These are phyloP conservation scores for Ariopsis seemanni DNA, from an alignment of 2,113 vertebrate species.

Conservation along the genomic window DNA sequence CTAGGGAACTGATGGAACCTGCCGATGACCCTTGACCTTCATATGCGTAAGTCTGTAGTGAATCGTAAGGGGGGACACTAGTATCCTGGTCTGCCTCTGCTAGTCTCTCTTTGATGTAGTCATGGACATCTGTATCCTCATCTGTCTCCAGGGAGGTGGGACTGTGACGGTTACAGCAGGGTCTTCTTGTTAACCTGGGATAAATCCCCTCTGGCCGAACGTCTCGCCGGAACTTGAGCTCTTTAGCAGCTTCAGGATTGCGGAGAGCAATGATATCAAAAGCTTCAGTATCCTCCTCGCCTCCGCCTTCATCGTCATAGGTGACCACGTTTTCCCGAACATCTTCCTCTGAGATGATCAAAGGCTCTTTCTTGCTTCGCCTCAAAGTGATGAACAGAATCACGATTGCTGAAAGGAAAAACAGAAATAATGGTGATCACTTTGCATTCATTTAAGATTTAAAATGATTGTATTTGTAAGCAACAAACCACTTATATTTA, in stretches of 20 bases:
- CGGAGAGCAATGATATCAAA: constrained; percentile 87
- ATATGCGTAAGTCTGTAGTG: constrained; percentile 86
- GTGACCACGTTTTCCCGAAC: constrained; percentile 86
- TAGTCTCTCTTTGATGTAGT: constrained; percentile 83
- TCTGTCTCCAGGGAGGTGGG: constrained; percentile 69
- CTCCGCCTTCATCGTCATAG: constrained; percentile 93
- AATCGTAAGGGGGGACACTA: constrained; percentile 84
- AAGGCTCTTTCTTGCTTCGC: constrained; percentile 82
- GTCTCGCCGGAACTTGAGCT: constrained; percentile 88
- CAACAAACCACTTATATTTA: not conserved
- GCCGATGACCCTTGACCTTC: constrained; percentile 82
- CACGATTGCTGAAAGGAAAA: constrained; percentile 74
- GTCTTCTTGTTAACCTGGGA: constrained; percentile 65
- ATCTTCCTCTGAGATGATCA: constrained; percentile 86
- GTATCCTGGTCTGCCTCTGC: constrained; percentile 81
- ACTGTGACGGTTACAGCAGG: not conserved
- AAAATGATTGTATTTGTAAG: not conserved
- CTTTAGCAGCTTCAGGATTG: constrained; percentile 84
- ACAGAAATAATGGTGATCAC: not conserved
- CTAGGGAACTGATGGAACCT: constrained; percentile 84
- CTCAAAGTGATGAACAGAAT: constrained; percentile 82
- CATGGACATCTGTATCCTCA: constrained; percentile 81
- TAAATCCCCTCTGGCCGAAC: constrained; percentile 79
- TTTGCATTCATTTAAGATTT: not conserved
- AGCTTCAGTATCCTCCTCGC: constrained; percentile 95